Percentiles rank a stretch among this genome's conserved stretches.
Conservation (phyloP, 2,797 vertebrate genomes). For the Botia kubotai region DNA sequence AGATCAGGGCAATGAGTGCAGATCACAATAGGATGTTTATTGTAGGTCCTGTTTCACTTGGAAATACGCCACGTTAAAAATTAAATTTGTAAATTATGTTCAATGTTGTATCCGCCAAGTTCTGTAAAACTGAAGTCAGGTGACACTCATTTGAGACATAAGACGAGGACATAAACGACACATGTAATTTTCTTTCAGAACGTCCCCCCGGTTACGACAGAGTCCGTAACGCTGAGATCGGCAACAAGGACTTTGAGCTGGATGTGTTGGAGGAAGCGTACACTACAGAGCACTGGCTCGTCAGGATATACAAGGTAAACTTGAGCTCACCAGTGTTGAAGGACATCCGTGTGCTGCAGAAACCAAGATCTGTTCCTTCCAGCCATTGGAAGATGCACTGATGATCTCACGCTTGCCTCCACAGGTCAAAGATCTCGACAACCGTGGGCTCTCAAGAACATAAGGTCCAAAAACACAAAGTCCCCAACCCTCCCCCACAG, state of each 20-base stretch:
- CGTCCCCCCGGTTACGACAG: slow-evolving; percentile 96
- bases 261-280: slow-evolving; percentile 98
- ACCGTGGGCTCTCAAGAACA: slow-evolving; percentile 95
- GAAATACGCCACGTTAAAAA: too few relatives aligned
- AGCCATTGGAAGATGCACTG: neutral
- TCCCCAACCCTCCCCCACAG: slow-evolving; percentile 57
- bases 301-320: slow-evolving; percentile 98
- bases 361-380: neutral
- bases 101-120: too few relatives aligned
- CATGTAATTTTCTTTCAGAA: slow-evolving; percentile 75
- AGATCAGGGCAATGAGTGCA: too few relatives aligned
- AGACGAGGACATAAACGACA: too few relatives aligned
- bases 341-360: neutral
- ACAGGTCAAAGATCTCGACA: slow-evolving; percentile 97
- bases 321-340: neutral
- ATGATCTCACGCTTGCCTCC: slow-evolving; percentile 25
- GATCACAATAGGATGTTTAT: too few relatives aligned
- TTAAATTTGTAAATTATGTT: too few relatives aligned
- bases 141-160: neutral
- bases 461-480: slow-evolving; percentile 71
- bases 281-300: slow-evolving; percentile 98
- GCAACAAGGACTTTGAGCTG: slow-evolving; percentile 99
- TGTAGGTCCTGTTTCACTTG: too few relatives aligned
- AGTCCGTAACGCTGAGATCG: slow-evolving; percentile 96
- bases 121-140: too few relatives aligned